Conservation (phyloP, 2,888 invertebrate genomes). For the Cataglyphis rosenhaueri region DNA sequence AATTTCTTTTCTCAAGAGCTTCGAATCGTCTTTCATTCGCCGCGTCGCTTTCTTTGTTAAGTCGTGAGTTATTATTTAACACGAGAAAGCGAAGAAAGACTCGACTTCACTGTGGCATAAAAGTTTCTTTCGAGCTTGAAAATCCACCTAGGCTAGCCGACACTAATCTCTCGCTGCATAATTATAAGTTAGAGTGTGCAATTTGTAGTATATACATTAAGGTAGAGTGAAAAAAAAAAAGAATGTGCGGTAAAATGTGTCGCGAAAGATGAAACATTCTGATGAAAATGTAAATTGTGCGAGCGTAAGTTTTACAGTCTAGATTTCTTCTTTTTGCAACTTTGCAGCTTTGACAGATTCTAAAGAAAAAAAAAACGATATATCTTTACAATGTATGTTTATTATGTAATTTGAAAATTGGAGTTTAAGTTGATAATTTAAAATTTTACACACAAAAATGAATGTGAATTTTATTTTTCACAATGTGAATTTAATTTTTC, state of each 20-base stretch:
- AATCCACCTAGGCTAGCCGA: slow-evolving; percentile 4
- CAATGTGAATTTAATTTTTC: neutral
- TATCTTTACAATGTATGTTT: neutral
- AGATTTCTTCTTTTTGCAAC: neutral
- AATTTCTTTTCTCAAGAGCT: slow-evolving; percentile 41
- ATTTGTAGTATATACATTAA: slow-evolving; percentile 8
- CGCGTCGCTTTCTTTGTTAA: slow-evolving; percentile 37
- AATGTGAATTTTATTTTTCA: neutral
- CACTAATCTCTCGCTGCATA: slow-evolving; percentile 44
- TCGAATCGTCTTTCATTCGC: slow-evolving; percentile 34
- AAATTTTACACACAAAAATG: neutral
- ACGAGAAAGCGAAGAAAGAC: slow-evolving; percentile 28
- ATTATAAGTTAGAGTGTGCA: slow-evolving; percentile 40
- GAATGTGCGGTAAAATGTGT: neutral
- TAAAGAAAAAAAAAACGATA: neutral
- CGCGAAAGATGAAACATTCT: slow-evolving; percentile 17
- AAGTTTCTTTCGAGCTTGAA: slow-evolving; percentile 38
- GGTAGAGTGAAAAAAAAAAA: neutral
- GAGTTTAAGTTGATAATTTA: neutral
- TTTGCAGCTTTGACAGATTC: neutral
- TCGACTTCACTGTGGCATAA: slow-evolving; percentile 3
- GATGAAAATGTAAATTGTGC: slow-evolving; percentile 33
- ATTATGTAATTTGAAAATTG: neutral
- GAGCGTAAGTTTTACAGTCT: neutral
- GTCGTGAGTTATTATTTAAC: slow-evolving; percentile 47